A percentile compares a stretch with the other conserved stretches of the same genome.
phyloP scores from a whole-genome alignment of 1,140 invertebrate genomes.

The Drosophila kurseongensis region DNA sequence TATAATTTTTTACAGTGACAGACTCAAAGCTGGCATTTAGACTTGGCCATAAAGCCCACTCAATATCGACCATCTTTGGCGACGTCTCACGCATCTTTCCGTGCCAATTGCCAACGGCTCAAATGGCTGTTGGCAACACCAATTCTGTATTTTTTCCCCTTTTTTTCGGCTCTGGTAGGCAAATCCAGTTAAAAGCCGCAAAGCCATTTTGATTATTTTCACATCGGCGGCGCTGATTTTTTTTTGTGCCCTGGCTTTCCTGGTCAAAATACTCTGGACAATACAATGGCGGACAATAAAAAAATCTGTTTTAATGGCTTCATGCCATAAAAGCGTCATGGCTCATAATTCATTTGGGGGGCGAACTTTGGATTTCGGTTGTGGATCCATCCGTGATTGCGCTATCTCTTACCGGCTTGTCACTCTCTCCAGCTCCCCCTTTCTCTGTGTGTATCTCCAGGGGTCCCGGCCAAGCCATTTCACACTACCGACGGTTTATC shows the following conservation, averaged over 20 bases:
- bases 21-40: slow-evolving; percentile 31
- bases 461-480: slow-evolving; percentile 59
- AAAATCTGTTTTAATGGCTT: slow-evolving; percentile 74
- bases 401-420: slow-evolving; percentile 58
- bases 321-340: slow-evolving; percentile 74
- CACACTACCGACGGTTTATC: slow-evolving; percentile 72
- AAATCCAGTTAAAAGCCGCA: slow-evolving; percentile 55
- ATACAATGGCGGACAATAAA: slow-evolving; percentile 59
- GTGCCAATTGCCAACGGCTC: slow-evolving; percentile 70
- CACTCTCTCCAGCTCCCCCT: slow-evolving; percentile 22
- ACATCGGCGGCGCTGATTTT: slow-evolving; percentile 38
- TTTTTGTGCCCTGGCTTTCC: slow-evolving; percentile 25
- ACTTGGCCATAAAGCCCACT: slow-evolving; percentile 51
- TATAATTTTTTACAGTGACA: slow-evolving; percentile 49
- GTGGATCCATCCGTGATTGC: slow-evolving; percentile 38
- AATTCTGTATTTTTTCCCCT: slow-evolving; percentile 1
- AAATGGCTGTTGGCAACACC: slow-evolving; percentile 19
- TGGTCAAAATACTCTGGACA: slow-evolving; percentile 34
- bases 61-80: slow-evolving; percentile 58
- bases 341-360: slow-evolving; percentile 71
- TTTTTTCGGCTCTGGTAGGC: slow-evolving; percentile 27
- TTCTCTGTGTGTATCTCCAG: slow-evolving; percentile 14
- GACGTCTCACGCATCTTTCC: slow-evolving; percentile 69
- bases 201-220: slow-evolving; percentile 65
- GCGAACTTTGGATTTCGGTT: slow-evolving; percentile 44